Evolutionary conservation across 2,888 invertebrate genomes (phyloP), one percentile per base, ranked within the genome.

Genomic region (Drosophila algonquin): DNA sequence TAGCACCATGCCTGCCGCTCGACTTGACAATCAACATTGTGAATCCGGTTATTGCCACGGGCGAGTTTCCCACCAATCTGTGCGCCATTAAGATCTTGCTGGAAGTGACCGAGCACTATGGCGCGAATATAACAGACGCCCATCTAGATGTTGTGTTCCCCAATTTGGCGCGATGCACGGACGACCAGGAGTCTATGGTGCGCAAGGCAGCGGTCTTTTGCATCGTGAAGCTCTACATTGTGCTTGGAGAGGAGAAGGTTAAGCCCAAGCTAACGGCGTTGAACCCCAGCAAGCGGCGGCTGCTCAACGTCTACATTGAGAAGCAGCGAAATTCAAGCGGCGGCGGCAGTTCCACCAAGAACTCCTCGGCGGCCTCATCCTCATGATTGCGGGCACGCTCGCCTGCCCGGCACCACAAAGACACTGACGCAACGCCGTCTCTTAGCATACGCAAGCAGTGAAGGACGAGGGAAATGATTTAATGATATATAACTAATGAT

Each of bases 151-250:
- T 95, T 75, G 95, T 98, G 64, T 97, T 98, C 95, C 97, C 97
- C 51, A 97, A 97, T 45, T 94, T 99, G 9, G 95, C 98, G 53
- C 93, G 98, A 96, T 95, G 98, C 75, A 98, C 98, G 62, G 98
- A 99, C 91, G 97, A 98, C 91, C 93, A 94, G 62, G 97, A 98
- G 92, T 98, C 98, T 61, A 95, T 97, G 77, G 98, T 99, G 30
- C 94, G 99, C 55, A 99, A 99, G 92, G 98, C 98, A 81, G 97
- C 98, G 12, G 98, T 99, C 18, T 98, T 99, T 93, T 98, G 98
- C 90, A 97, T 99, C 95, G 99, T 99, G 5, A 97, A 98, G 53
- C 94, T 99, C 85, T 97, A 99, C 89, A 94, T 96, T 90, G 95
- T 96, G 47, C 95, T 98, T 9, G 98, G 98, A 0, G 97, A 98